Base-by-base conservation (phyloP, 2,113 vertebrate genomes). In the Indicator indicator region DNA sequence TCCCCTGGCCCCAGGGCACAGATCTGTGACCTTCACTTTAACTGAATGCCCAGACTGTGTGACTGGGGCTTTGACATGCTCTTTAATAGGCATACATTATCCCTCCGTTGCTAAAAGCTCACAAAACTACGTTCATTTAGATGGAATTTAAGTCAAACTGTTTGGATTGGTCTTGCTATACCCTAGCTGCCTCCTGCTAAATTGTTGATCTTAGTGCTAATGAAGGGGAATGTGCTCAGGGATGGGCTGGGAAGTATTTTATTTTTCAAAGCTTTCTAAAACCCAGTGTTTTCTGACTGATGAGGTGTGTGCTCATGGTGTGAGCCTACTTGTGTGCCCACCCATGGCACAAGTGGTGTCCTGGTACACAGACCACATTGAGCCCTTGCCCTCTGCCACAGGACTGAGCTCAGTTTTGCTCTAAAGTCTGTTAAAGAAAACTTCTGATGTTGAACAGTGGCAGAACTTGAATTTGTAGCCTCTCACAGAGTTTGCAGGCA, bases 1-100 rank as follows among this genome's bases (percentile, higher is more conserved):
- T 97, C 94, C 92, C 97, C 93, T 97, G 97, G 98, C 98, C 98
- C 97, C 91, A 64, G 97, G 98, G 98, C 97, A 94, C 93, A 16
- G 88, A 94, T 93, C 96, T 89, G 80, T 96, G 97, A 97, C 97
- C 97, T 91, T 94, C 59, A 30, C 94, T 92, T 95, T 85, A 60
- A 62, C 93, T 95, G 96, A 95, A 96, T 95, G 96, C 97, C 97
- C 95, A 89, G 63, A 93, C 89, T 93, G 59, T 94, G 88, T 95
- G 91, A 96, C 94, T 96, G 73, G 89, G 89, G 88, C 93, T 95
- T 91, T 96, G 96, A 95, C 93, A 94, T 94, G 95, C 91, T 92
- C 83, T 91, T 88, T 90, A 97, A 96, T 94, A 93, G 95, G 88
- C 96, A 83, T 81, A 82, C 89, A 93, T 96, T 96, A 95, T 92